Conservation (phyloP, 2,113 vertebrate species). For the Perca fluviatilis region DNA sequence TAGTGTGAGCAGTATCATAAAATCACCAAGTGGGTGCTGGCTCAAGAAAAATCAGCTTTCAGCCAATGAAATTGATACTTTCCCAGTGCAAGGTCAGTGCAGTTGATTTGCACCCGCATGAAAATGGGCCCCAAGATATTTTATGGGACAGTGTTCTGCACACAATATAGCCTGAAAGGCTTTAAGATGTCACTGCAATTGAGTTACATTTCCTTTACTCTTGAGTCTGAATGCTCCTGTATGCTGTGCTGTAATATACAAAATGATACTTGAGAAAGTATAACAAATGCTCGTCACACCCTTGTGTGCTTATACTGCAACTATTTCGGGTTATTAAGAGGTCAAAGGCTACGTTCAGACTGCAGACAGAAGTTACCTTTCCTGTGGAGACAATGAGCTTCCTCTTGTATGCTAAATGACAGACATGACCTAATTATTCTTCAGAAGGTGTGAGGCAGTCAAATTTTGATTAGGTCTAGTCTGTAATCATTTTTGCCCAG, state of each 20-base stretch:
- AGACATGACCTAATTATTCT: too few species aligned
- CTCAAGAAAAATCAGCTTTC: constrained; percentile 48
- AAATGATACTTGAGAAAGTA: constrained; percentile 5
- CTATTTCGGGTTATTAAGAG: not conserved
- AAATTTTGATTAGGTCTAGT: too few species aligned
- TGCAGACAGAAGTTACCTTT: too few species aligned
- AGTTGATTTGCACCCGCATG: constrained; percentile 62
- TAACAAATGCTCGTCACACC: not conserved
- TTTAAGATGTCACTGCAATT: constrained; percentile 45
- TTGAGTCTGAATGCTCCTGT: not conserved
- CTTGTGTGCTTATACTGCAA: not conserved
- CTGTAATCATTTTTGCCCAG: too few species aligned
- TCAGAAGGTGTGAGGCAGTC: too few species aligned
- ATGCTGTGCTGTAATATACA: not conserved
- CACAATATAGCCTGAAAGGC: constrained; percentile 38
- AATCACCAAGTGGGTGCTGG: constrained; percentile 29
- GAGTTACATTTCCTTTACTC: constrained; percentile 44
- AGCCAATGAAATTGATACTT: constrained; percentile 48
- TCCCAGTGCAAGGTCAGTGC: constrained; percentile 55
- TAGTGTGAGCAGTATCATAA: constrained; percentile 29
- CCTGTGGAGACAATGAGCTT: too few species aligned
- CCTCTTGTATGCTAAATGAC: too few species aligned
- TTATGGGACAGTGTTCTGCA: constrained; percentile 53
- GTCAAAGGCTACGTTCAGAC: too few species aligned
- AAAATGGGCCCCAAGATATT: constrained; percentile 55